These are phyloP conservation scores for Anthopleura xanthogrammica DNA, from an alignment of 92 coral and sea anemone genomes.

Conservation along the genomic window DNA sequence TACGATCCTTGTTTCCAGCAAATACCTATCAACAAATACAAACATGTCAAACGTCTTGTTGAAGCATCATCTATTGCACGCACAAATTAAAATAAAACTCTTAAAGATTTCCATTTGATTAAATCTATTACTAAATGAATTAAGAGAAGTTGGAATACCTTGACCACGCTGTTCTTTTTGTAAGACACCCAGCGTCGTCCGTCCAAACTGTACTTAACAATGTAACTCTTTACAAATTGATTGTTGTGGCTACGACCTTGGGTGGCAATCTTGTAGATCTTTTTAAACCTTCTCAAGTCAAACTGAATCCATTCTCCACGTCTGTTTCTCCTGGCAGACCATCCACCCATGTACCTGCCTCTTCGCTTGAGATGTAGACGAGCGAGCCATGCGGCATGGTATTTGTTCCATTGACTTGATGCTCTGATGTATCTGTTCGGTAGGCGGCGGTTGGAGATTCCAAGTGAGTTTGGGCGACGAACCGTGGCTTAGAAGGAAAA, in stretches of 20 bases:
- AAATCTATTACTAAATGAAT: no score
- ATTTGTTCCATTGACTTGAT: conserved; percentile 69
- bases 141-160: conserved; percentile 23
- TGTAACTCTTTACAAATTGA: conserved; percentile 70
- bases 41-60: no score
- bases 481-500: not conserved
- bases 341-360: conserved; percentile 66
- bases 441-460: conserved; percentile 39
- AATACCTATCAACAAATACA: conserved; percentile 19
- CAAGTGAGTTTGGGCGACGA: not conserved
- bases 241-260: conserved; percentile 59
- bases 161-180: conserved; percentile 55
- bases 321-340: conserved; percentile 70
- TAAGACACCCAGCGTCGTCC: conserved; percentile 65
- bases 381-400: conserved; percentile 67
- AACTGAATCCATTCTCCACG: conserved; percentile 71
- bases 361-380: conserved; percentile 64
- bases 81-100: no score
- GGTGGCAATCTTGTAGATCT: conserved; percentile 67
- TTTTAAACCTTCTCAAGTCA: conserved; percentile 56
- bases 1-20: conserved; percentile 70
- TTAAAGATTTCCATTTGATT: no score
- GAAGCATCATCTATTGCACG: no score
- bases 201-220: conserved; percentile 59
- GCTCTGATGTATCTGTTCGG: conserved; percentile 62